These are phyloP conservation scores for Drosophila parabipectinata DNA, from an alignment of 1,140 invertebrate species.

Conservation along the genomic window DNA sequence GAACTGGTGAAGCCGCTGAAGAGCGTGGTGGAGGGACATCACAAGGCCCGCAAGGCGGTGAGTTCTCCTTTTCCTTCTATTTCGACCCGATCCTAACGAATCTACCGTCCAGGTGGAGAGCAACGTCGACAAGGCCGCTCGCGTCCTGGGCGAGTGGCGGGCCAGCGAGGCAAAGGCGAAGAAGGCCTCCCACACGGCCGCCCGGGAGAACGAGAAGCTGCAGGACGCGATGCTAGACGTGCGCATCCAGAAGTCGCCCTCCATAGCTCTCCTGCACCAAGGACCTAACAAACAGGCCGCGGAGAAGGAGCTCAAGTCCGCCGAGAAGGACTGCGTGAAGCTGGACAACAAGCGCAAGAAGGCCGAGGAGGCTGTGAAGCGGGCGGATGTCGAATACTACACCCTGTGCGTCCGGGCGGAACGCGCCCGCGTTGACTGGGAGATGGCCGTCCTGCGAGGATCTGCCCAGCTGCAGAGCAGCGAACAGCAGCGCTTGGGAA, in stretches of 20 bases:
- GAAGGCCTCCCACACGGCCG: conserved; percentile 92
- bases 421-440: conserved; percentile 95
- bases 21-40: conserved; percentile 88
- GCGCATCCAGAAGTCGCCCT: conserved; percentile 84
- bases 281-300: conserved; percentile 76
- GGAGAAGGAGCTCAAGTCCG: conserved; percentile 83
- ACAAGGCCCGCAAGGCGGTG: conserved; percentile 90
- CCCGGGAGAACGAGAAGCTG: conserved; percentile 94
- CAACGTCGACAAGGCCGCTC: conserved; percentile 93
- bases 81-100: not conserved
- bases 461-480: conserved; percentile 90
- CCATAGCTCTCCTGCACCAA: conserved; percentile 84
- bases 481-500: conserved; percentile 94
- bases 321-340: conserved; percentile 87
- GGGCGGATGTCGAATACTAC: conserved; percentile 97
- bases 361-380: conserved; percentile 94
- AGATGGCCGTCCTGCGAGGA: conserved; percentile 93
- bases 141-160: conserved; percentile 93
- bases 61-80: conserved; percentile 39
- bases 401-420: conserved; percentile 95
- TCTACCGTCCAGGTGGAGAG: conserved; percentile 87
- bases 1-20: conserved; percentile 96
- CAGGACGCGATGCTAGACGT: conserved; percentile 89
- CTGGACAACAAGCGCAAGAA: conserved; percentile 94
- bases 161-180: conserved; percentile 93